Conservation (phyloP, 2,113 vertebrate species). For the Panthera tigris region DNA sequence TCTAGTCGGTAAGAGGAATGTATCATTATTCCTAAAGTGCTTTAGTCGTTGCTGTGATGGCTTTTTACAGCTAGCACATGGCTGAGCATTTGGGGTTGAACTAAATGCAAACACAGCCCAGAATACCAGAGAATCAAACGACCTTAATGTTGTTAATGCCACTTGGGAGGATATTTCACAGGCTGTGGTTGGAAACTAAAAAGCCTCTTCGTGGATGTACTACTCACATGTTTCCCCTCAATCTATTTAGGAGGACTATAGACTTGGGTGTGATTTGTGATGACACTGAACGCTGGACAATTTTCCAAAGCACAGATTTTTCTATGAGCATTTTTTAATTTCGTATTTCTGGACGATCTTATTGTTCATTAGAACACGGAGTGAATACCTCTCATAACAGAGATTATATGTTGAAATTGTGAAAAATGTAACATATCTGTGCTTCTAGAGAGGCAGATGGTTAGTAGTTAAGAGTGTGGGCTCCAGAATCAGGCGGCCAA, state of each 20-base stretch:
- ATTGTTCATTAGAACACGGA: background rate
- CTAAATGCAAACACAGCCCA: background rate
- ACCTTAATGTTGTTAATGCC: background rate
- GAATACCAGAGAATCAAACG: background rate
- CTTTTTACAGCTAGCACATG: background rate
- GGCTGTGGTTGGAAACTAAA: conserved; percentile 12
- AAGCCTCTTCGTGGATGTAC: background rate
- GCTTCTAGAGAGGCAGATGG: background rate
- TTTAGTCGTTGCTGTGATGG: background rate
- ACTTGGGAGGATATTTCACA: background rate
- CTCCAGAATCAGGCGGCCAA: background rate
- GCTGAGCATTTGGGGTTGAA: background rate
- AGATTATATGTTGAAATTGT: conserved; percentile 14
- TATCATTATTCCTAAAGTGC: background rate
- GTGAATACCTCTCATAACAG: background rate
- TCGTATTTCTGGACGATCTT: background rate
- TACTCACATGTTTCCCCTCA: background rate
- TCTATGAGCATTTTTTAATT: conserved; percentile 13
- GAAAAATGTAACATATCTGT: background rate
- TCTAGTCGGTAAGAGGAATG: background rate
- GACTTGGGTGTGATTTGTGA: conserved; percentile 28
- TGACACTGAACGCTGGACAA: background rate
- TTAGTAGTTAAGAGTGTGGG: background rate
- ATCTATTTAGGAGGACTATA: background rate
- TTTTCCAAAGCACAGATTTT: background rate